Conservation (phyloP, 2,113 vertebrate species). For the Apus apus region DNA sequence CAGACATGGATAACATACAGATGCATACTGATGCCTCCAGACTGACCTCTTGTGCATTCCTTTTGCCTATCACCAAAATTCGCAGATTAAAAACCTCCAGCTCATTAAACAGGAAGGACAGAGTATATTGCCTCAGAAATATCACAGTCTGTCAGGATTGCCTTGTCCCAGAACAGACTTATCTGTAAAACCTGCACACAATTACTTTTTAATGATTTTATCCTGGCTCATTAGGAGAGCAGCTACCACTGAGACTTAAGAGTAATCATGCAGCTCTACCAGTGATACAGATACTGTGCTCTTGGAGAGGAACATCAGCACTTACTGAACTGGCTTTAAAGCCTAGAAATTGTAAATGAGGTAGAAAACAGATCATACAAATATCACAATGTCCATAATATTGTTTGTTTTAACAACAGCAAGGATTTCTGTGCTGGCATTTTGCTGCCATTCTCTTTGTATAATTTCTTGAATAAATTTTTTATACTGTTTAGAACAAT, state of each 20-base stretch:
- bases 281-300: not conserved
- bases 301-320: not conserved
- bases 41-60: not conserved
- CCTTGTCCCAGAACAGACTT: constrained; percentile 42
- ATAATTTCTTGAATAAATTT: not conserved
- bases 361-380: not conserved
- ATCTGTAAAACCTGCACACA: constrained; percentile 70
- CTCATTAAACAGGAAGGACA: constrained; percentile 81
- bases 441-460: not conserved
- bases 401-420: not conserved
- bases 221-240: constrained; percentile 72
- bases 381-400: not conserved
- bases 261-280: constrained; percentile 59
- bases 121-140: constrained; percentile 66
- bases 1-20: not conserved
- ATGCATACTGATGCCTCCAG: not conserved
- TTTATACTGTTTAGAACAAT: not conserved
- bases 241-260: constrained; percentile 64
- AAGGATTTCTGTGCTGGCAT: not conserved
- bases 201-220: constrained; percentile 77
- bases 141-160: constrained; percentile 57
- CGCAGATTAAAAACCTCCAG: constrained; percentile 76
- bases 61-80: constrained; percentile 65
- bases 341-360: not conserved
- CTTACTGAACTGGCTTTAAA: not conserved